Evolutionary conservation across 2,113 vertebrate species (phyloP).

Genomic region (Podilymbus podiceps): DNA sequence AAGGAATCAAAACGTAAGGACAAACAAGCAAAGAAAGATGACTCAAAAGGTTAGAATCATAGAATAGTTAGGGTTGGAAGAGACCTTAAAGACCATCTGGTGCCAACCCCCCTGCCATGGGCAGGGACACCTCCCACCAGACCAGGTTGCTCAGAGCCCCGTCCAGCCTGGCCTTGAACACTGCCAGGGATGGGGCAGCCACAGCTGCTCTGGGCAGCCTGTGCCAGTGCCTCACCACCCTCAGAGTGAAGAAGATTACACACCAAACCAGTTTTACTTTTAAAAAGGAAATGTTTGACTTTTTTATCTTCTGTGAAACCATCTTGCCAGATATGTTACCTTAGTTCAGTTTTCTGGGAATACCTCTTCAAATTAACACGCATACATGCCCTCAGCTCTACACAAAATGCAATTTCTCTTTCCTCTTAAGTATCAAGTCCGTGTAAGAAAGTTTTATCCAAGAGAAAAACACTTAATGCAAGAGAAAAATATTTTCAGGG

Average conservation of each 20-base stretch:
- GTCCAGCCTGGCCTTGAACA: too few species aligned
- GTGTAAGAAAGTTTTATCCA: slow-evolving; percentile 10
- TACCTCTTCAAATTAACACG: background rate
- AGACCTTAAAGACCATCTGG: too few species aligned
- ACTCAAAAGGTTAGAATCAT: too few species aligned
- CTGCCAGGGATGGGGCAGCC: too few species aligned
- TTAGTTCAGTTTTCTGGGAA: background rate
- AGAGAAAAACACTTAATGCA: background rate
- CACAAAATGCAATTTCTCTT: background rate
- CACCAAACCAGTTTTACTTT: background rate
- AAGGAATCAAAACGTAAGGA: background rate
- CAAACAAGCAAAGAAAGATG: background rate
- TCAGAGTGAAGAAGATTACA: background rate
- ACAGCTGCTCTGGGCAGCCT: too few species aligned
- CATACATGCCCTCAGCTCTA: background rate
- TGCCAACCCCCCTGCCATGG: too few species aligned
- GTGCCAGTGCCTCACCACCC: too few species aligned
- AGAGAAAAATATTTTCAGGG: slow-evolving; percentile 2
- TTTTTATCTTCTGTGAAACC: background rate
- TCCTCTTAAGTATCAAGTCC: background rate
- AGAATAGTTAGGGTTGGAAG: too few species aligned
- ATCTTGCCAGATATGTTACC: background rate
- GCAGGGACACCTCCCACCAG: too few species aligned
- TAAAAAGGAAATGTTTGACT: background rate
- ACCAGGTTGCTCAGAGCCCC: too few species aligned